Conservation (phyloP, 2,113 vertebrate genomes). For the Mustela nigripes region DNA sequence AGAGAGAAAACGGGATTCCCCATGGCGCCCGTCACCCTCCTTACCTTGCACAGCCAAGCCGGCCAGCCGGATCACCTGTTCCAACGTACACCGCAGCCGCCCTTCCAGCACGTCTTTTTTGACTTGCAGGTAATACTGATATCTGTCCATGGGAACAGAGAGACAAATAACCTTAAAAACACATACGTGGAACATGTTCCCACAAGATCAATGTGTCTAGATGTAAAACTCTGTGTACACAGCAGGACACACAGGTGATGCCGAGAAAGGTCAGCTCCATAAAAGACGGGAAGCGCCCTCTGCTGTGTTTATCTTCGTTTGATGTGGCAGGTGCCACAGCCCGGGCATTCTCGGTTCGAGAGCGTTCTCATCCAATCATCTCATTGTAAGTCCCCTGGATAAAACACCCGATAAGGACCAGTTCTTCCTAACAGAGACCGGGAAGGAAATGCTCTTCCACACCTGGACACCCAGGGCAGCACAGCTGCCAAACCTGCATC, state of each 20-base stretch:
- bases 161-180: slow-evolving; percentile 7
- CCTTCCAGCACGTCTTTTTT: slow-evolving; percentile 97
- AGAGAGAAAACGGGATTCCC: fast-evolving
- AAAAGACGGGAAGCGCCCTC: slow-evolving; percentile 30
- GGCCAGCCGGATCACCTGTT: slow-evolving; percentile 95
- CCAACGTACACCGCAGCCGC: slow-evolving; percentile 91
- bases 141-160: slow-evolving; percentile 86
- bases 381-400: neutral
- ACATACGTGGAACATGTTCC: neutral
- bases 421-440: neutral
- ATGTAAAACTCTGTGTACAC: neutral
- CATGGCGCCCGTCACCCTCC: fast-evolving
- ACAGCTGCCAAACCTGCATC: neutral
- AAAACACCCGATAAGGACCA: neutral
- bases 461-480: fast-evolving
- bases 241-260: neutral
- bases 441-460: neutral
- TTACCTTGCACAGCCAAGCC: slow-evolving; percentile 97
- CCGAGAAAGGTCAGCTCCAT: neutral
- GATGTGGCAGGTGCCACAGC: slow-evolving; percentile 42
- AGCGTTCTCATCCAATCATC: neutral
- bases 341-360: neutral
- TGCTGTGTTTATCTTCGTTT: neutral
- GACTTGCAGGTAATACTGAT: slow-evolving; percentile 99
- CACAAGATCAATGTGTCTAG: neutral